Conservation (phyloP, 2,113 vertebrate genomes). For the Silurus meridionalis region DNA sequence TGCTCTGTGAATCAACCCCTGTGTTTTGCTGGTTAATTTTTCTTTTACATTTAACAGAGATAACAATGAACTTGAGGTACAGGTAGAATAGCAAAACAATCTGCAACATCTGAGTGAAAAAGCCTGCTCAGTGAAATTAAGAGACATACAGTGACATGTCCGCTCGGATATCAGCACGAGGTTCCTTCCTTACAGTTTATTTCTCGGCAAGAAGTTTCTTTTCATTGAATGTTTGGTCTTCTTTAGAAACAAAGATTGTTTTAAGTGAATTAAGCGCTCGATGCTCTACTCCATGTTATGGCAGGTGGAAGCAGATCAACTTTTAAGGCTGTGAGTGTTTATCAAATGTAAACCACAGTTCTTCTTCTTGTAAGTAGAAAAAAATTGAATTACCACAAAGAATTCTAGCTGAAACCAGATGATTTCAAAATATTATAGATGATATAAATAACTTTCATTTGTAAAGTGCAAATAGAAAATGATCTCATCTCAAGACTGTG, state of each 20-base stretch:
- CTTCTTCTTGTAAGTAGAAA: conserved; percentile 35
- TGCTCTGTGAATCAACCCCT: neutral
- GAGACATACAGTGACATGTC: conserved; percentile 45
- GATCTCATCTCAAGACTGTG: conserved; percentile 60
- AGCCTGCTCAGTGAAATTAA: conserved; percentile 56
- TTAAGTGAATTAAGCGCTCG: conserved; percentile 50
- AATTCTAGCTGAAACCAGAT: conserved; percentile 43
- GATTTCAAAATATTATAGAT: conserved; percentile 49
- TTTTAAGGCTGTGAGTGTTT: conserved; percentile 47
- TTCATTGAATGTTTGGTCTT: conserved; percentile 73
- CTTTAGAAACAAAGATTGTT: conserved; percentile 60
- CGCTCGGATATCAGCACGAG: conserved; percentile 40
- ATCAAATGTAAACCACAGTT: conserved; percentile 52
- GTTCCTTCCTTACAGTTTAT: conserved; percentile 44
- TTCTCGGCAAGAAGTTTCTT: conserved; percentile 51
- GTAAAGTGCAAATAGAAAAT: conserved; percentile 80
- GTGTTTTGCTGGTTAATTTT: conserved; percentile 14
- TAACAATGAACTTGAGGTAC: conserved; percentile 65
- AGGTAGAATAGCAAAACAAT: conserved; percentile 61
- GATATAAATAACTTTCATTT: conserved; percentile 64
- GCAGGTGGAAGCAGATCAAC: conserved; percentile 66
- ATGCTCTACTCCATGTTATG: conserved; percentile 65
- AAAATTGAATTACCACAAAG: conserved; percentile 43
- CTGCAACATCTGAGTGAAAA: conserved; percentile 70
- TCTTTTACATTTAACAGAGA: conserved; percentile 23